These are phyloP conservation scores for Clarias platycephalus DNA, from an alignment of 2,797 vertebrate genomes.

Conservation along the genomic window DNA sequence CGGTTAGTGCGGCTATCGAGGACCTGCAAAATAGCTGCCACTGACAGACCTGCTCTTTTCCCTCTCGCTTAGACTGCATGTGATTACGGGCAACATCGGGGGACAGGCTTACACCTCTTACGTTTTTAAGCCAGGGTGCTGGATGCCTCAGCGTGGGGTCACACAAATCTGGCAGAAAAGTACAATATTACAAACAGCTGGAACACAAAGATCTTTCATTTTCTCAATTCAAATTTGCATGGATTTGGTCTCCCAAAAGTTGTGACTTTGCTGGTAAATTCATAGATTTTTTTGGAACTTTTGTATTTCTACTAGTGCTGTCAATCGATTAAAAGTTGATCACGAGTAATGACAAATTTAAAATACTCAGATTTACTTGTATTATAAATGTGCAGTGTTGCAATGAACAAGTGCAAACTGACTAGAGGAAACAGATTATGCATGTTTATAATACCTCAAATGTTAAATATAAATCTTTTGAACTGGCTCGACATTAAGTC, in stretches of 20 bases:
- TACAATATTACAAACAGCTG: background rate
- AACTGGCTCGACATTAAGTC: too few relatives aligned
- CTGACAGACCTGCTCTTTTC: background rate
- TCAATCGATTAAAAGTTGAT: too few relatives aligned
- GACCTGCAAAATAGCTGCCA: background rate
- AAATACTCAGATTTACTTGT: too few relatives aligned
- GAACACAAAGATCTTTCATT: background rate
- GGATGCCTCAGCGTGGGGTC: conserved; percentile 10
- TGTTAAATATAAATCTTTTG: too few relatives aligned
- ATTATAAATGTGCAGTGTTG: too few relatives aligned
- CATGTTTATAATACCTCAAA: too few relatives aligned
- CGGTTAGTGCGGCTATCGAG: conserved; percentile 29
- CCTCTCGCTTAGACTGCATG: background rate
- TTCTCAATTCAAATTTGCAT: background rate
- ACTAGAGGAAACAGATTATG: too few relatives aligned
- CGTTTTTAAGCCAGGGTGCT: conserved; percentile 15
- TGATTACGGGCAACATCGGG: background rate
- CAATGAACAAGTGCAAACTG: too few relatives aligned
- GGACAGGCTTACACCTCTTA: conserved; percentile 1
- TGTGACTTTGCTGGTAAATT: background rate
- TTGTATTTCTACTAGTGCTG: background rate
- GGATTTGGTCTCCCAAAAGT: background rate
- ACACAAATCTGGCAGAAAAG: background rate
- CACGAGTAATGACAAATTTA: too few relatives aligned
- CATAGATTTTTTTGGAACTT: background rate